These are phyloP conservation scores for Eumacrocentrus americanus DNA, from an alignment of 2,888 invertebrate genomes.

Conservation along the genomic window DNA sequence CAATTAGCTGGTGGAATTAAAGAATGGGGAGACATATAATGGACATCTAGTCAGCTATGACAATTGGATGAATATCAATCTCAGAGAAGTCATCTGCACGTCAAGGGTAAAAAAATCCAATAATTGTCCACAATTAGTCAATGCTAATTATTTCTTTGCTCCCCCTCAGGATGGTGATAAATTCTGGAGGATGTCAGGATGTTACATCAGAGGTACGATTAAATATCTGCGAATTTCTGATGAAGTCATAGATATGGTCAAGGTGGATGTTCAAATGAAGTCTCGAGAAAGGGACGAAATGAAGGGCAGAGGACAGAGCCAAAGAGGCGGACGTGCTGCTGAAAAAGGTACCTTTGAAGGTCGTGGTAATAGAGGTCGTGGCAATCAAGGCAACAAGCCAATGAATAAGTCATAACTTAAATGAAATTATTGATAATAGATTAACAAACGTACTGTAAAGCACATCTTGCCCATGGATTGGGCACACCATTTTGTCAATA, in stretches of 20 bases:
- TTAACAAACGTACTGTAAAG: background rate
- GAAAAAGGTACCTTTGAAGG: conserved; percentile 70
- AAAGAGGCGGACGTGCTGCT: conserved; percentile 68
- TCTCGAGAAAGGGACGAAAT: conserved; percentile 80
- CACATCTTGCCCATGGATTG: too few relatives aligned
- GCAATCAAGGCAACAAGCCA: conserved; percentile 52
- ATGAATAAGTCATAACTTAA: conserved; percentile 52
- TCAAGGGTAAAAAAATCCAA: conserved; percentile 75
- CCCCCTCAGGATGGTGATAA: conserved; percentile 94
- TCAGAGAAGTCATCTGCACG: conserved; percentile 98
- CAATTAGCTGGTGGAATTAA: conserved; percentile 88
- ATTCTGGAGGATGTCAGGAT: conserved; percentile 99
- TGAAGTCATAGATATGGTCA: conserved; percentile 99
- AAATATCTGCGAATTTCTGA: conserved; percentile 98
- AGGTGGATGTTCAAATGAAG: conserved; percentile 88
- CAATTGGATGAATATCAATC: conserved; percentile 99
- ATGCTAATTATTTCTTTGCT: conserved; percentile 4
- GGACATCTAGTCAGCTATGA: conserved; percentile 98
- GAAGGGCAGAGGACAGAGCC: conserved; percentile 72
- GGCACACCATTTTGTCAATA: conserved; percentile 3
- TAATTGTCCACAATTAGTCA: too few relatives aligned
- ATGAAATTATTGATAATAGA: conserved; percentile 38
- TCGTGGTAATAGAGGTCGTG: conserved; percentile 65
- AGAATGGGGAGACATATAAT: conserved; percentile 99
- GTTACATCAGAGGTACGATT: conserved; percentile 97